These are phyloP conservation scores for Molossus alvarezi DNA, from an alignment of 2,797 vertebrate species.

Conservation along the genomic window DNA sequence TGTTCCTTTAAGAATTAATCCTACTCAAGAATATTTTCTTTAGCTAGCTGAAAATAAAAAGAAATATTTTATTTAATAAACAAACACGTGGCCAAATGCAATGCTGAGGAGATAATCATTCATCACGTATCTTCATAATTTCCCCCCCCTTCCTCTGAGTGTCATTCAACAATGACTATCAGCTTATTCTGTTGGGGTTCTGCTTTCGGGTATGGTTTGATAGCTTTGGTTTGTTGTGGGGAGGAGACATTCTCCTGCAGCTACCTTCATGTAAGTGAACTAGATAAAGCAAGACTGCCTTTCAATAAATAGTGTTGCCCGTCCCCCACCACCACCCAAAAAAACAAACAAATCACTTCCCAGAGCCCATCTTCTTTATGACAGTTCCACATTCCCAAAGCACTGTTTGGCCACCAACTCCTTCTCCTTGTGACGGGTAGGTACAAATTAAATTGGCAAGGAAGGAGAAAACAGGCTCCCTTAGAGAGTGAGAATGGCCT, in stretches of 20 bases:
- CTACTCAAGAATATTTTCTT: constrained; percentile 68
- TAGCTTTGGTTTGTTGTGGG: constrained; percentile 77
- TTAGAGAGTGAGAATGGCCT: background rate
- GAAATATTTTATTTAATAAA: constrained; percentile 67
- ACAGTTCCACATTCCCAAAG: background rate
- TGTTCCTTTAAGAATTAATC: constrained; percentile 70
- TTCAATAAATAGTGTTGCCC: background rate
- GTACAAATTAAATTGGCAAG: background rate
- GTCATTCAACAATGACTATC: background rate
- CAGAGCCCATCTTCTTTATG: background rate
- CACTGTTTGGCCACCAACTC: background rate
- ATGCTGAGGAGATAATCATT: constrained; percentile 91
- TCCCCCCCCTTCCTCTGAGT: constrained; percentile 59
- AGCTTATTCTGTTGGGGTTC: constrained; percentile 43
- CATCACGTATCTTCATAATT: constrained; percentile 79
- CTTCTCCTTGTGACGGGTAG: background rate
- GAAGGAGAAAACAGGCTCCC: background rate
- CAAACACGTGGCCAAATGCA: constrained; percentile 71
- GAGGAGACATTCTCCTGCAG: constrained; percentile 81
- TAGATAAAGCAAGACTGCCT: background rate
- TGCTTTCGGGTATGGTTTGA: background rate
- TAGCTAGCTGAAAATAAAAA: constrained; percentile 73
- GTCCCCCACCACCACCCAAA: accelerated
- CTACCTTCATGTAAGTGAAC: background rate
- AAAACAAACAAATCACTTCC: background rate